phyloP scores from a whole-genome alignment of 1,140 invertebrate genomes.

The Caerostris darwini region DNA sequence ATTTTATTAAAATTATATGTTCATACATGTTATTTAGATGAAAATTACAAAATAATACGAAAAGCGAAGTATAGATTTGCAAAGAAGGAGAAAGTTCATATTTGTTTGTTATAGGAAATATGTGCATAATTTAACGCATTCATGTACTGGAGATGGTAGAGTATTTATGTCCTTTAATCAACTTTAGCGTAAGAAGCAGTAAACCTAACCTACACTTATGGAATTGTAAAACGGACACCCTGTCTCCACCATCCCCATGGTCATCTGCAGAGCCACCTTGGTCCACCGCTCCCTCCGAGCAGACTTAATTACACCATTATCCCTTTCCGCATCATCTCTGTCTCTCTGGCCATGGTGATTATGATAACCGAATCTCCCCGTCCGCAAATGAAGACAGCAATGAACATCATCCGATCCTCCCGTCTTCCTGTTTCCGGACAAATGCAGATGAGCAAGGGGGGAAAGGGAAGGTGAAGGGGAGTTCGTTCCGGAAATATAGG shows the following conservation, averaged over 20 bases:
- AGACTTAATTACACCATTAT: constrained; percentile 2
- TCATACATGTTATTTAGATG: no score
- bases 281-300: not conserved
- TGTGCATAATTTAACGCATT: no score
- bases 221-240: no score
- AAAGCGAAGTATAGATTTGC: no score
- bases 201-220: no score
- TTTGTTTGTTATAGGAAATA: no score
- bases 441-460: not conserved
- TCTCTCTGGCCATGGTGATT: not conserved
- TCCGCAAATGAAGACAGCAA: constrained; percentile 29
- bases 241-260: not conserved
- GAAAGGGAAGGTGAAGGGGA: not conserved
- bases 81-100: no score
- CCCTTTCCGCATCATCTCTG: constrained; percentile 10
- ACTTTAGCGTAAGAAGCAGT: no score
- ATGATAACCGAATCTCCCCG: constrained; percentile 5
- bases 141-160: no score
- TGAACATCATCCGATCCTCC: not conserved
- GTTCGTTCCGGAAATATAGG: not conserved
- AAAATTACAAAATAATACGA: no score
- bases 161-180: no score
- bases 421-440: not conserved
- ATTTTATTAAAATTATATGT: no score
- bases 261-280: not conserved